These are phyloP conservation scores for Anser brachyrhynchus DNA, from an alignment of 2,113 vertebrate genomes.

Conservation along the genomic window DNA sequence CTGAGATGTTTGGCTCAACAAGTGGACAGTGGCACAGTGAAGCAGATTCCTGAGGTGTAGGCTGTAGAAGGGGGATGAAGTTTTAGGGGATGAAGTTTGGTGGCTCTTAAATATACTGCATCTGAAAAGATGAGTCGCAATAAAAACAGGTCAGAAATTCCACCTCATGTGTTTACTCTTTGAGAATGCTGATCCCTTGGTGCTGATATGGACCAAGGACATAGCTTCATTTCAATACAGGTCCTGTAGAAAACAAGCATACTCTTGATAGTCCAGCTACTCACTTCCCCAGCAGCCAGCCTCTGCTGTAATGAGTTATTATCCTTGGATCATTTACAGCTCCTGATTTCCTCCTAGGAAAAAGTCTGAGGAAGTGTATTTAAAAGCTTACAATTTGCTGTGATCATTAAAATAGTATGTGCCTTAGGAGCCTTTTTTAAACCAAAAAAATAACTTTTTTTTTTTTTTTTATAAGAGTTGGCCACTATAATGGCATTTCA, in stretches of 20 bases:
- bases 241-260: neutral
- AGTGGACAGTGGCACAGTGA: neutral
- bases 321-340: neutral
- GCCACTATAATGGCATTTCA: neutral
- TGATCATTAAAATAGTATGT: neutral
- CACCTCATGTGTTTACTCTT: accelerated
- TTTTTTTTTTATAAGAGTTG: neutral
- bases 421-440: neutral
- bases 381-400: neutral
- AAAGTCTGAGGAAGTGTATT: neutral
- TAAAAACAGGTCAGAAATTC: neutral
- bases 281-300: neutral
- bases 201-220: neutral
- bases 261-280: neutral
- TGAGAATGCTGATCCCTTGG: neutral
- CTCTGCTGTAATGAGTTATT: conserved; percentile 7
- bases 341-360: conserved; percentile 9
- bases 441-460: neutral
- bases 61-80: neutral
- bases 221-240: neutral
- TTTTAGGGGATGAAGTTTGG: neutral
- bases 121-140: neutral
- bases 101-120: neutral
- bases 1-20: neutral
- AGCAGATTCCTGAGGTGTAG: neutral